These are phyloP conservation scores for Nebria brevicollis DNA, from an alignment of 2,888 invertebrate species.

Conservation along the genomic window DNA sequence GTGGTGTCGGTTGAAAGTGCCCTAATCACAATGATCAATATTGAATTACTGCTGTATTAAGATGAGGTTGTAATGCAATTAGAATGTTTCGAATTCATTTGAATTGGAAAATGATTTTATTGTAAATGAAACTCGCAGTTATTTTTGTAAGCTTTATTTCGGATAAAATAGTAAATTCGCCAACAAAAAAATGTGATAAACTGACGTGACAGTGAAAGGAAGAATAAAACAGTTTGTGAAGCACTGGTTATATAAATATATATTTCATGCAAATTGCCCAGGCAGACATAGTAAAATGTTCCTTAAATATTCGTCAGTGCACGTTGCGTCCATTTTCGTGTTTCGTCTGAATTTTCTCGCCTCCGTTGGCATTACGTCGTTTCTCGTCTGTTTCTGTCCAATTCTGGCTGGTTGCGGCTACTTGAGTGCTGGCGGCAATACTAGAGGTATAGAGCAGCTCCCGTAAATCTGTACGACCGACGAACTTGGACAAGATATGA, in stretches of 20 bases:
- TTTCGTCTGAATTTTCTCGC: not conserved
- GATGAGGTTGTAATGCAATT: too few relatives aligned
- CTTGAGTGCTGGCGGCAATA: not conserved
- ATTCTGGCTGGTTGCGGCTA: not conserved
- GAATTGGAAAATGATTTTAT: too few relatives aligned
- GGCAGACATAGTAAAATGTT: not conserved
- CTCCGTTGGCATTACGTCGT: not conserved
- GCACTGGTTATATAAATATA: not conserved
- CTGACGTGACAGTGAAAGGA: not conserved
- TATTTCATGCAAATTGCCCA: not conserved
- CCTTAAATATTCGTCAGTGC: not conserved
- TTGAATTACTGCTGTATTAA: too few relatives aligned
- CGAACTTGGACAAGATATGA: slow-evolving; percentile 41
- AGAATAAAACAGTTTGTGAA: not conserved
- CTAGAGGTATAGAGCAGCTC: not conserved
- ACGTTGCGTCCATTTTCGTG: not conserved
- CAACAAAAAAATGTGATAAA: too few relatives aligned
- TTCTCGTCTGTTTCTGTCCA: not conserved
- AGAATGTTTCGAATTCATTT: too few relatives aligned
- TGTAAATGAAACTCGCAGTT: too few relatives aligned
- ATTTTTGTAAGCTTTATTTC: too few relatives aligned
- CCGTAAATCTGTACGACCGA: slow-evolving; percentile 23
- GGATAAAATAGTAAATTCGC: not conserved
- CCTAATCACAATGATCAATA: too few relatives aligned
- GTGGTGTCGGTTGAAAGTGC: too few relatives aligned